These are phyloP conservation scores for Oxyruncus cristatus DNA, from an alignment of 2,113 vertebrate genomes.

Conservation along the genomic window DNA sequence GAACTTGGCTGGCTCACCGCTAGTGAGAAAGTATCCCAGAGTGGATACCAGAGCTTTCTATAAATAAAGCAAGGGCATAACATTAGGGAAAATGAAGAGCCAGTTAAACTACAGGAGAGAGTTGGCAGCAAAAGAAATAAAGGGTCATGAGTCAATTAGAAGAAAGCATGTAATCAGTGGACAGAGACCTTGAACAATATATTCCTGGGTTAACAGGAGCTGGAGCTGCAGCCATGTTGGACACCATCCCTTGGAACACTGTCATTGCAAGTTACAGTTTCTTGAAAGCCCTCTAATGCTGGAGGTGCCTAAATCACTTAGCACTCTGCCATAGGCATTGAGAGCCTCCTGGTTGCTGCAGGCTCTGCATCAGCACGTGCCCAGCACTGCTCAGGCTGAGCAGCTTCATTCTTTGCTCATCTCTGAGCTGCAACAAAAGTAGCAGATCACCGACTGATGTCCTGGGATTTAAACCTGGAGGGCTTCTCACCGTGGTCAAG, in stretches of 20 bases:
- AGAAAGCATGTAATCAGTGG: neutral
- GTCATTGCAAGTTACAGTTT: neutral
- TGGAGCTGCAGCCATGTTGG: neutral
- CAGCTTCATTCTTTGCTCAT: neutral
- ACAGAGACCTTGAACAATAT: neutral
- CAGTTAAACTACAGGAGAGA: neutral
- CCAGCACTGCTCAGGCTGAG: neutral
- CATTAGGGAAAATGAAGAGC: neutral
- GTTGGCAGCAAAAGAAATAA: neutral
- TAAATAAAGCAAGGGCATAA: slow-evolving; percentile 52
- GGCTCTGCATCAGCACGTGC: neutral
- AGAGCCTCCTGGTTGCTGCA: neutral
- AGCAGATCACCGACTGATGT: neutral
- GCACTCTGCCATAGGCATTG: neutral
- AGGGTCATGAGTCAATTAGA: neutral
- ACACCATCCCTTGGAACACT: neutral
- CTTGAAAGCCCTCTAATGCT: neutral
- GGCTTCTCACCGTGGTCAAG: neutral
- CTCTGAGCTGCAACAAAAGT: neutral
- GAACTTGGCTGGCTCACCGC: neutral
- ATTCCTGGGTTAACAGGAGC: neutral
- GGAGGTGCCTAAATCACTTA: neutral
- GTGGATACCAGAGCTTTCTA: slow-evolving; percentile 15
- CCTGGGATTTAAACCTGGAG: neutral
- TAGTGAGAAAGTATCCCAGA: neutral